Evolutionary conservation across 2,113 vertebrate genomes (phyloP).

Genomic region (Chionis minor): DNA sequence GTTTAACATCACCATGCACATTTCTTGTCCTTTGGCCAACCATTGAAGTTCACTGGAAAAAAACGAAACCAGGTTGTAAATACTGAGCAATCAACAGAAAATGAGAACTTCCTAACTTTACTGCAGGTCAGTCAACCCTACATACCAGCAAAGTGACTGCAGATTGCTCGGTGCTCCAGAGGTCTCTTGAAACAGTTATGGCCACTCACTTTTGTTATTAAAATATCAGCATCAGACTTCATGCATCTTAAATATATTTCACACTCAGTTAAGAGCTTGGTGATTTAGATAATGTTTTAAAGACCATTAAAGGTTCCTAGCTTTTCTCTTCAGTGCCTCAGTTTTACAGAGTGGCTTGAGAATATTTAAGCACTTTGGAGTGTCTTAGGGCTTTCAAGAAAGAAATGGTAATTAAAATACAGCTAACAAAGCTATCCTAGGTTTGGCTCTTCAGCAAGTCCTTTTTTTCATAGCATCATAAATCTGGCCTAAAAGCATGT

Average conservation of each 20-base stretch:
- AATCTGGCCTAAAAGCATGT: conserved; percentile 28
- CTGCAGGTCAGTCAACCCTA: background rate
- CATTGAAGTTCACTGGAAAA: background rate
- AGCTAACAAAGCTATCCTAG: background rate
- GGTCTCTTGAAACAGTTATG: background rate
- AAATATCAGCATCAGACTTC: background rate
- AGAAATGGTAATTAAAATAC: conserved; percentile 21
- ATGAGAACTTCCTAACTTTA: background rate
- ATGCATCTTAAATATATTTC: background rate
- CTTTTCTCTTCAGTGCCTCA: background rate
- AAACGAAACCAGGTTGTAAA: background rate
- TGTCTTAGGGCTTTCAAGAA: background rate
- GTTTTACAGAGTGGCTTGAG: background rate
- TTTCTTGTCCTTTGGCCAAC: background rate
- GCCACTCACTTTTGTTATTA: background rate
- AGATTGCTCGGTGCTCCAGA: background rate
- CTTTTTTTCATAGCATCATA: background rate
- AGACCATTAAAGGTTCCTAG: background rate
- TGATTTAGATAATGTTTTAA: background rate
- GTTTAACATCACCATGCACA: background rate
- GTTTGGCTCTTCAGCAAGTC: background rate
- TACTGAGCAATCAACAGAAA: background rate
- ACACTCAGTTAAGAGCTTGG: background rate
- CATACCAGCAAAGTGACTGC: background rate
- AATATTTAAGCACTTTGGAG: background rate